Conservation (phyloP, 2,797 vertebrate genomes). For the Lindbergichthys nudifrons region DNA sequence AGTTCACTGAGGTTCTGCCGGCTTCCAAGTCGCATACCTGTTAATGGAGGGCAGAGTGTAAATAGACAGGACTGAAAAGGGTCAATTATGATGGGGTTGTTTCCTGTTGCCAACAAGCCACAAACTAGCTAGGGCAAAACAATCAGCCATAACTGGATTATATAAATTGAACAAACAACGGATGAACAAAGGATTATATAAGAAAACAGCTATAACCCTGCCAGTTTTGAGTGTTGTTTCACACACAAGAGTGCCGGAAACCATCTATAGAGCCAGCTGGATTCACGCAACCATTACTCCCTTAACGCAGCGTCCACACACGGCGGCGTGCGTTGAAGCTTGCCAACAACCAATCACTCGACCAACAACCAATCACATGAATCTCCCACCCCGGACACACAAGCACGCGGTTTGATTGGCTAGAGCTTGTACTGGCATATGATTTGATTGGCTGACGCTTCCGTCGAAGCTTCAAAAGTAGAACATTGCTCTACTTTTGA, state of each 20-base stretch:
- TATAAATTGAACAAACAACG: not conserved
- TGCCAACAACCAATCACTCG: too few species aligned
- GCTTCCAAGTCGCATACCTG: not conserved
- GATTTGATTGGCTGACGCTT: too few species aligned
- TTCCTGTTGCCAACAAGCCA: not conserved
- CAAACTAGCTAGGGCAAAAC: not conserved
- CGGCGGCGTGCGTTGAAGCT: too few species aligned
- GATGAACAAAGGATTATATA: not conserved
- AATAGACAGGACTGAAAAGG: not conserved
- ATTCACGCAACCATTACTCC: constrained; percentile 10
- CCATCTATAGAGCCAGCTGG: not conserved
- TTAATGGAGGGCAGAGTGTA: not conserved
- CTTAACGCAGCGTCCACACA: too few species aligned
- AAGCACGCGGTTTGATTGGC: too few species aligned
- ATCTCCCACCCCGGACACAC: too few species aligned
- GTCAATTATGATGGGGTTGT: not conserved
- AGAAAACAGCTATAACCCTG: constrained; percentile 13
- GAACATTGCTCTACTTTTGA: too few species aligned
- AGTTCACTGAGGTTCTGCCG: not conserved
- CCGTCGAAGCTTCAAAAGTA: too few species aligned
- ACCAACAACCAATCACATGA: too few species aligned
- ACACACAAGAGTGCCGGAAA: constrained; percentile 1
- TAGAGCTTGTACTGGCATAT: too few species aligned
- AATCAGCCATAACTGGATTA: constrained; percentile 6
- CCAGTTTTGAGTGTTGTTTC: not conserved